Evolutionary conservation across 2,113 vertebrate genomes (phyloP).

Genomic region (Pan paniscus): DNA sequence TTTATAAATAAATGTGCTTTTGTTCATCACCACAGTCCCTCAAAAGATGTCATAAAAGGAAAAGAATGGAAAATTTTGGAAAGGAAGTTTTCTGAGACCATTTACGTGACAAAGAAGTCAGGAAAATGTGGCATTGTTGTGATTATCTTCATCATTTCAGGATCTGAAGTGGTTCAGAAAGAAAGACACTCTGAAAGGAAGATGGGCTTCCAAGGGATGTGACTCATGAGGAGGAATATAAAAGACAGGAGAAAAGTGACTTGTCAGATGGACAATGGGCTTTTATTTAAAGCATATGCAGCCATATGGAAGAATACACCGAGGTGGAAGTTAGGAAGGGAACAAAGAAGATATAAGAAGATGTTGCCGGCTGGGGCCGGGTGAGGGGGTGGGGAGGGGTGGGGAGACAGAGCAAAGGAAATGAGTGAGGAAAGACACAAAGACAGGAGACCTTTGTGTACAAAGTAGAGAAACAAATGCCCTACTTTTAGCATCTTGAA

Average conservation of each 20-base stretch:
- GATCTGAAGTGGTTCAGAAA: slow-evolving; percentile 63
- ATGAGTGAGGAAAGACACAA: neutral
- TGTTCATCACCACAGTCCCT: neutral
- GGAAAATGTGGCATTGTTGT: slow-evolving; percentile 58
- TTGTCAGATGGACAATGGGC: slow-evolving; percentile 64
- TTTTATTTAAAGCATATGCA: slow-evolving; percentile 56
- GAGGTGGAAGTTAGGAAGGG: slow-evolving; percentile 41
- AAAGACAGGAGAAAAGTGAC: slow-evolving; percentile 30
- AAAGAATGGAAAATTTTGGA: slow-evolving; percentile 39
- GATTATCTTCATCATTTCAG: slow-evolving; percentile 59
- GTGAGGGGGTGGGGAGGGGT: neutral
- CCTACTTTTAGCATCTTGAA: slow-evolving; percentile 33
- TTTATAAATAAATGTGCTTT: slow-evolving; percentile 43
- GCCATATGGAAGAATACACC: slow-evolving; percentile 12
- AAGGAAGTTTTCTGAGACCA: slow-evolving; percentile 57
- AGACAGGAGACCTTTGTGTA: slow-evolving; percentile 22
- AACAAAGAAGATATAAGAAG: neutral
- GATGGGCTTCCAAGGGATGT: slow-evolving; percentile 68
- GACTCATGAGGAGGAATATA: slow-evolving; percentile 61
- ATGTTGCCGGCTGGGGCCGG: neutral
- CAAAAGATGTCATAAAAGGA: slow-evolving; percentile 46
- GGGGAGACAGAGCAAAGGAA: slow-evolving; percentile 28
- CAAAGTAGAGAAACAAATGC: slow-evolving; percentile 3
- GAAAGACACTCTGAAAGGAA: slow-evolving; percentile 67
- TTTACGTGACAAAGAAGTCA: slow-evolving; percentile 50